Evolutionary conservation across 2,888 invertebrate genomes (phyloP), one percentile per base, ranked within the genome.

Genomic region (Phasia obesa): DNA sequence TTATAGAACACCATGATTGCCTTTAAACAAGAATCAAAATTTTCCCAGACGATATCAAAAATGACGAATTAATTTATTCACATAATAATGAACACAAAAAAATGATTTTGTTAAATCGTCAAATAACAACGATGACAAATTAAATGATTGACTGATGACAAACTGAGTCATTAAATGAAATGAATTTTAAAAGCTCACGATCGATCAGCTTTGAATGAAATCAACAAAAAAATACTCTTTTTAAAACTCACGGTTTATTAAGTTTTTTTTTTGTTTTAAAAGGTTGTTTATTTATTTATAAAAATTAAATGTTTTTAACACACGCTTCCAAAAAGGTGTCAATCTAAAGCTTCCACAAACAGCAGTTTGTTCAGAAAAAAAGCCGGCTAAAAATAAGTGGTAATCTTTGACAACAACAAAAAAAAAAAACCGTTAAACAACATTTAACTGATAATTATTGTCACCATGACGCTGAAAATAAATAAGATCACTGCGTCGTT

Each of bases 151-250:
- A 31, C 49, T 78, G 49, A 27, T 4, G 6, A 64, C 55, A 70
- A 64, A 60, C 55, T 78, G 71, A 78, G 21, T 71, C 71, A 78
- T 78, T 64, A 31, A 69, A 67, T 11, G 51, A 42, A 60, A 69
- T 69, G 35, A 69, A 21, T 21, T 60, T 62, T 4, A n/a, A 21
- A 60, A 27, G 11, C 21, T 62, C 53, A 53, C 53, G 27, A 69
- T 13, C 53, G 27, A 69, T 13, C 6, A 27, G 23, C 15, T 19
- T 31, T 44, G 42, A 44, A 47, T 47, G 47, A 17, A 55, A 47
- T 19, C 27, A 73, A n/a, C 21, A 71, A 60, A 62, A 19, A 62
- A 19, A 51, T 15, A 17, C 31, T 25, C 35, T 35, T 35, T 35
- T 55, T 21, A 15, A 55, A 44, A 60, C 38, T 49, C 49, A 38